Evolutionary conservation across 2,888 invertebrate species (phyloP), one percentile per base, ranked within the genome.

Genomic region (Orthosia cruda): DNA sequence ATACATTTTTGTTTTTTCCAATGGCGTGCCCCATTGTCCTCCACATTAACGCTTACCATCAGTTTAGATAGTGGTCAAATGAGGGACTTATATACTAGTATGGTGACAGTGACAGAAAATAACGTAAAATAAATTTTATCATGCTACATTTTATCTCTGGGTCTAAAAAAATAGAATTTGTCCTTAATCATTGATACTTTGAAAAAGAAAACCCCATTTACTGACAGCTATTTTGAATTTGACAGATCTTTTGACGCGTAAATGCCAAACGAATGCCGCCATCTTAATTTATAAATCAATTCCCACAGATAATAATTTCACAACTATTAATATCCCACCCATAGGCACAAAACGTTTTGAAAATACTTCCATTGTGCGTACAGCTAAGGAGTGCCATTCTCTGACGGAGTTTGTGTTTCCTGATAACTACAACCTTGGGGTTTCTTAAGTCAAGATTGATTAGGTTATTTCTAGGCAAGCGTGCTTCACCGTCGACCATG

Each of bases 141-240:
- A 63, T 23, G 4, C 18, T 47, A n/a, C 2, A n/a, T 55, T 18
- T 18, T 32, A 45, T 20, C 0, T 47, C 9, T 50, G 26, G 66
- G 66, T 74, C 20, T 66, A 40, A 32, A 23, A n/a, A 15, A 50
- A 49, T 13, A 5, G 2, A 18, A 15, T 4, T 47, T 7, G 16
- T 40, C 26, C 7, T 1, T 11, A 57, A 15, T 40, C 26, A 4
- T 1, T 11, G 49, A 15, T 49, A 18, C 23, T 11, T n/a, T 11
- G 15, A 26, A 74, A 54, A 20, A 45, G 74, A 54, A 3, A 11
- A 20, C 15, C 13, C n/a, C 9, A 9, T 45, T 32, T 13, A 18
- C 50, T 26, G 23, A 13, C 26, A 23, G 32, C 64, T 18, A 50
- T 58, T 74, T 50, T 50, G 12, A 65, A 50, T 63, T 3, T 57